These are phyloP conservation scores for Belonocnema kinseyi DNA, from an alignment of 1,140 invertebrate species.

Conservation along the genomic window DNA sequence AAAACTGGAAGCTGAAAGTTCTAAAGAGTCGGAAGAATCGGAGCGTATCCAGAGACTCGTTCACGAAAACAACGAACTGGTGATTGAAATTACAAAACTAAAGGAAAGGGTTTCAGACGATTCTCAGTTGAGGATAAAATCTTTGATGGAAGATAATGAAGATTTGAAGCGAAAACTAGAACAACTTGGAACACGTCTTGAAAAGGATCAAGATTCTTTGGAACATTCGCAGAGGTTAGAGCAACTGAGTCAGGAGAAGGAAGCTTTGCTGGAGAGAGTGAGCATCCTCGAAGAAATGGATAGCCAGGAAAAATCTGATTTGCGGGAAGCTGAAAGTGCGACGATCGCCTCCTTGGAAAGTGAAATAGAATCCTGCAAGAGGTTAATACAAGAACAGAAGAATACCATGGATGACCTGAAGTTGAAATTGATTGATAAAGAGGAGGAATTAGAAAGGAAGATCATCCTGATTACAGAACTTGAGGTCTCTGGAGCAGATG, in stretches of 20 bases:
- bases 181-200: slow-evolving; percentile 50
- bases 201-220: too few species aligned
- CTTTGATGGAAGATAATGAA: slow-evolving; percentile 38
- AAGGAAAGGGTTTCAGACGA: slow-evolving; percentile 39
- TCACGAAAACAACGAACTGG: slow-evolving; percentile 67
- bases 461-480: slow-evolving; percentile 41
- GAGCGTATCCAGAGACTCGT: slow-evolving; percentile 69
- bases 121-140: slow-evolving; percentile 29
- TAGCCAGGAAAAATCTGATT: not conserved
- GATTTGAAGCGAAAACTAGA: slow-evolving; percentile 45
- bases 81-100: slow-evolving; percentile 50
- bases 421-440: slow-evolving; percentile 56
- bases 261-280: slow-evolving; percentile 58
- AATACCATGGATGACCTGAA: slow-evolving; percentile 68
- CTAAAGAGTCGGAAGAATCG: slow-evolving; percentile 65
- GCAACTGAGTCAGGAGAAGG: slow-evolving; percentile 61
- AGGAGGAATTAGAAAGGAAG: slow-evolving; percentile 60
- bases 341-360: slow-evolving; percentile 66
- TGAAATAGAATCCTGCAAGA: slow-evolving; percentile 73
- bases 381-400: slow-evolving; percentile 72
- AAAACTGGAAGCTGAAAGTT: slow-evolving; percentile 44
- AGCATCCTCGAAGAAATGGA: not conserved
- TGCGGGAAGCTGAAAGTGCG: not conserved
- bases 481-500: slow-evolving; percentile 46
- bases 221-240: too few species aligned